Evolutionary conservation across 2,888 invertebrate genomes (phyloP), one percentile per base, ranked within the genome.

Genomic region (Selenia dentaria): DNA sequence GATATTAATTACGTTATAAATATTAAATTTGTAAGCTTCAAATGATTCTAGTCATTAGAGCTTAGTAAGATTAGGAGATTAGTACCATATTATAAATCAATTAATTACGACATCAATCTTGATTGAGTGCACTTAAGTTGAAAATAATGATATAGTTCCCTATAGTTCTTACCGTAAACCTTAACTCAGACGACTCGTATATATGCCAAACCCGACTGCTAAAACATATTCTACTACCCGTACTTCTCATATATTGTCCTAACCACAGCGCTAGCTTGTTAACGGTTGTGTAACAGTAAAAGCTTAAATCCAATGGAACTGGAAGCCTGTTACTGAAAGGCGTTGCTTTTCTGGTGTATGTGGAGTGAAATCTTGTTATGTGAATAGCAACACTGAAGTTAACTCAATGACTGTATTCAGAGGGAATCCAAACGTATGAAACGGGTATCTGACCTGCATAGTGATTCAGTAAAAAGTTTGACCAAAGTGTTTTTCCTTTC

Each of bases 271-370:
- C 51, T 57, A 57, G 57, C 62, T 62, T 61, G 51, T 54, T 56
- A 55, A 57, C 48, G 43, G 56, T 60, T 59, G 52, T 57, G 32
- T 32, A 41, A 41, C 27, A 35, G 35, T 25, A 31, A 64, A 60
- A 62, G 49, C 50, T 40, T 40, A 72, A 75, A 67, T 67, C 74
- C 74, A 70, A 69, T 67, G 62, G 39, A 64, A 67, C 67, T 78
- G 68, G 68, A 53, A 52, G 50, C 51, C 47, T 57, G 29, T 51
- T 64, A 57, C 48, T 37, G 48, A 51, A 54, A 59, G 58, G 59
- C 59, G 36, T 63, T 6, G 46, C 71, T 75, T 73, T 61, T 55
- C 62, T 62, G 56, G 51, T 70, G 67, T 68, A 57, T 59, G 51
- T 62, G 39, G 34, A 22, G 45, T 57, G 31, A 46, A 65, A 64